Percentiles rank a stretch among this genome's conserved stretches.
Evolutionary conservation across 2,113 vertebrate species (phyloP).

Genomic region (Ceuthmochares aereus): DNA sequence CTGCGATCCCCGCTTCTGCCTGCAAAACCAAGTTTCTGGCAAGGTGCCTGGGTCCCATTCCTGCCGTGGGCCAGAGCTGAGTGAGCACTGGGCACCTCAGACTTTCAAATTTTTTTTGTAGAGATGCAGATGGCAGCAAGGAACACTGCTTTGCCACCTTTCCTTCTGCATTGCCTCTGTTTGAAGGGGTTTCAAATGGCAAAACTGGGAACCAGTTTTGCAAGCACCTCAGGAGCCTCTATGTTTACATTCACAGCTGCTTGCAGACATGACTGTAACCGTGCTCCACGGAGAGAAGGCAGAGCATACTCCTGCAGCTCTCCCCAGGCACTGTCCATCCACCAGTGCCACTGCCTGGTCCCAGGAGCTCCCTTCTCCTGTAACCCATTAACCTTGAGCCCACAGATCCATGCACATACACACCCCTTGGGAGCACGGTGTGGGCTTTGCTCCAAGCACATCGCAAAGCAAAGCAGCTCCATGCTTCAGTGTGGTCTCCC

Average conservation of each 20-base stretch:
- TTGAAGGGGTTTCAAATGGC: not conserved
- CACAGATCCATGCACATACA: not conserved
- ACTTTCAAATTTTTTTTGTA: not conserved
- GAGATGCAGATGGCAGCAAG: not conserved
- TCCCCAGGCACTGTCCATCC: accelerated
- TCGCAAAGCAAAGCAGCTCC: not conserved
- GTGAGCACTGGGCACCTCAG: not conserved
- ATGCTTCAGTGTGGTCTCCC: accelerated
- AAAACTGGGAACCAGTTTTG: not conserved
- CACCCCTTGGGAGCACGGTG: accelerated
- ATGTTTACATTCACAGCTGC: accelerated
- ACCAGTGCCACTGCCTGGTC: accelerated
- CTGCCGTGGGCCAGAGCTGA: not conserved
- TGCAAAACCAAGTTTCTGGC: not conserved
- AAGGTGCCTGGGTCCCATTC: accelerated
- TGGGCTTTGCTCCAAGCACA: accelerated
- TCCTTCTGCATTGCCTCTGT: not conserved
- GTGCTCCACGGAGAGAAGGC: not conserved
- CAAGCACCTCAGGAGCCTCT: not conserved
- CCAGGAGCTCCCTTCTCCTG: not conserved
- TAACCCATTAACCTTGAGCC: not conserved
- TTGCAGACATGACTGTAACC: accelerated
- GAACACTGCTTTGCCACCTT: not conserved
- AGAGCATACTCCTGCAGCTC: accelerated
- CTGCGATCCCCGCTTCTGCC: not conserved